Evolutionary conservation across 2,888 invertebrate genomes (phyloP), one percentile per base, ranked within the genome.

Genomic region (Pinctada fucata): DNA sequence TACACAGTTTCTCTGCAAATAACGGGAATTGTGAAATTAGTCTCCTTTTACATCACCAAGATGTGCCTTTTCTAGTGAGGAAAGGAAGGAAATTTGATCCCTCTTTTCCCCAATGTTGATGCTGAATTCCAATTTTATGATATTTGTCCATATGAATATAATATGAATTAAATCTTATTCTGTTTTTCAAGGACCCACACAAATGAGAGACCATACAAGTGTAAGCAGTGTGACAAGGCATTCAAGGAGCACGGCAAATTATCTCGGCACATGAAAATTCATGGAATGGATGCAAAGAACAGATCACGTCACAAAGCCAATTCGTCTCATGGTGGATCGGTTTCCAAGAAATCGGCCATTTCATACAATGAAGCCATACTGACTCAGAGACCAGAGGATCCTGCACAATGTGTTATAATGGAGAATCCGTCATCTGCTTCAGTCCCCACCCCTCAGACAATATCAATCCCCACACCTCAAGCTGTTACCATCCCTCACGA

Each of bases 241-340:
- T 89, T 89, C 79, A 85, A 86, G n/a, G 88, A 89, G 71, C 84
- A 83, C 69, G 81, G 88, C 2, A 90, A 90, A 76, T 82, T 88
- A 45, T 85, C 84, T 65, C 78, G 90, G 2, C 90, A 90, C 79
- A 82, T 84, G 75, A 83, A 84, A 8, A 88, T 88, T 65, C 90
- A 90, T 1, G 13, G 8, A 10, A 58, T 13, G 13, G 13, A 13
- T 58, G 6, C 58, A 13, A 6, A 58, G 13, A 6, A 6, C 58
- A 58, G 58, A 13, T 0, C 13, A 6, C 6, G 13, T 58, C 6
- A 6, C 6, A 58, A 58, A 58, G 58, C 8, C 13, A 58, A 6
- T 13, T 58, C 58, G 0, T 10, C 6, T 13, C 58, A 58, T 10
- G 13, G 58, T 10, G 8, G 8, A 10, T 58, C 58, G 6, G 58